Conservation (phyloP, 2,797 vertebrate species). For the Pogoniulus pusillus region DNA sequence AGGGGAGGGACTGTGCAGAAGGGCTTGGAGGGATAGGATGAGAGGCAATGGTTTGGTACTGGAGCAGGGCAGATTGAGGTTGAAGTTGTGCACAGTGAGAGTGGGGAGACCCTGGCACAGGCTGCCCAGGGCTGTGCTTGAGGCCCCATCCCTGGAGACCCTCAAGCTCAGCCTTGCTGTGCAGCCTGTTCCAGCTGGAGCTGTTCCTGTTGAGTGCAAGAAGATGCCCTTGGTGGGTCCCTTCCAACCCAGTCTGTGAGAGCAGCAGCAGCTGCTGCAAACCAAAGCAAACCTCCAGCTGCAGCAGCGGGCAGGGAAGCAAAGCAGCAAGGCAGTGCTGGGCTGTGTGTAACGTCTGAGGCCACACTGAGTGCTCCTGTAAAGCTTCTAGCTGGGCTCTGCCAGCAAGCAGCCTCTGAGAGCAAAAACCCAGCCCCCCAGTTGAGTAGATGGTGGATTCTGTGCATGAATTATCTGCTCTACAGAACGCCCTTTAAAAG, state of each 20-base stretch:
- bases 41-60: too few relatives aligned
- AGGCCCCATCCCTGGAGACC: too few relatives aligned
- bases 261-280: background rate
- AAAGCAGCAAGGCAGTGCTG: background rate
- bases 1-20: too few relatives aligned
- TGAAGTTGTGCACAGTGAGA: too few relatives aligned
- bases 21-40: too few relatives aligned
- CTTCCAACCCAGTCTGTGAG: background rate
- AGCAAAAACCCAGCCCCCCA: background rate
- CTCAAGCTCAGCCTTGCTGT: too few relatives aligned
- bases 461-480: background rate
- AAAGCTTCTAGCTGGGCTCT: background rate
- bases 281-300: background rate
- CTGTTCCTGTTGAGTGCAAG: too few relatives aligned
- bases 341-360: background rate
- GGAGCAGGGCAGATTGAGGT: too few relatives aligned
- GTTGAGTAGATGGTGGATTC: background rate
- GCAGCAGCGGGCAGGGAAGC: background rate
- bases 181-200: too few relatives aligned
- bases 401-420: background rate
- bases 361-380: background rate
- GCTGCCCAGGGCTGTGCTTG: too few relatives aligned
- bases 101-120: too few relatives aligned
- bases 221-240: too few relatives aligned
- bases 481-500: background rate